Base-by-base conservation (phyloP, 2,113 vertebrate genomes). In the Nesogale talazaci region DNA sequence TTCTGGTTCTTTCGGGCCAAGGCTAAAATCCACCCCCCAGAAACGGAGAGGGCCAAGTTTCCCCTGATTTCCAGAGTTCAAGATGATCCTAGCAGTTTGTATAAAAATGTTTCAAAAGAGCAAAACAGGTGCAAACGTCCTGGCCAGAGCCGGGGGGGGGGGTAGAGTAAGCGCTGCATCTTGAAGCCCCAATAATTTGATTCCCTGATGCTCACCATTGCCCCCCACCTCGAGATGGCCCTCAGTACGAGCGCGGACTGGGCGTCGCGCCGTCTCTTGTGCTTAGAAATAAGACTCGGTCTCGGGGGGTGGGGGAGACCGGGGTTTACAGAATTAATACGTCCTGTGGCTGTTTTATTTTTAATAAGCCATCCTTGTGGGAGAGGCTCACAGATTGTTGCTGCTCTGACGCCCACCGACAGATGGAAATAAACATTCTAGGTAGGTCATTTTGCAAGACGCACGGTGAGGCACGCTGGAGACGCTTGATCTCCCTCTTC, bases 201-300 rank as follows among this genome's bases (percentile, higher is more conserved):
- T 78, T 52, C 10, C 46, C 46, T 52, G 46, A 52, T 82, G 46
- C 46, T 12, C 46, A 52, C 46, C 10, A 12, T 52, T 52, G 46
- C 10, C 46, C 46, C 70, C 70, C 83, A 52, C 46, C 46, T 12
- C 46, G 14, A 52, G 59, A n/a, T n/a, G 78, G 31, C 16, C 65
- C 81, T n/a, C 38, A 1, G 70, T 25, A 61, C 4, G 93, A n/a
- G 78, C 87, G 59, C 3, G 2, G 20, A 8, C 29, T 46, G 69
- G 90, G 75, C 63, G 6, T 14, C 57, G 16, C 80, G 57, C 74
- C 77, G n/a, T 52, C 59, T 77, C 46, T 65, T 27, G 76, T 52
- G 42, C 84, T 85, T 91, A 46, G 94, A 95, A 89, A 91, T 91
- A 94, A 95, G 82, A 46, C 42, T n/a, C n/a, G n/a, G n/a, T n/a